Evolutionary conservation across 2,888 invertebrate species (phyloP).

Genomic region (Drosophila niveifrons): DNA sequence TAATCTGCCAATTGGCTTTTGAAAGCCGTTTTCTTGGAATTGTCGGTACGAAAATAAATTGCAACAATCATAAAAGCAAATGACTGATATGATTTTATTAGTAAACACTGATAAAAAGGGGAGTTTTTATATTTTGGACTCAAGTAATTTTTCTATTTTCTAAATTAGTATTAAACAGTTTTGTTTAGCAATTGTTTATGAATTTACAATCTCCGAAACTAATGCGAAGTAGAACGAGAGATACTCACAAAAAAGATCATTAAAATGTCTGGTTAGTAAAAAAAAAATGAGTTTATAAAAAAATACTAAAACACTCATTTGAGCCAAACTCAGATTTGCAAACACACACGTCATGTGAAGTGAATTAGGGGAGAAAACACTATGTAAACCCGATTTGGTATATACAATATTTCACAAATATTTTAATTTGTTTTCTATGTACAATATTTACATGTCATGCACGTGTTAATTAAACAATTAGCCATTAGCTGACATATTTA

Average conservation of each 20-base stretch:
- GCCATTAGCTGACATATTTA: slow-evolving; percentile 42
- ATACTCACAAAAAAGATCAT: slow-evolving; percentile 37
- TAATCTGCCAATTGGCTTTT: slow-evolving; percentile 51
- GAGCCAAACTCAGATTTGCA: slow-evolving; percentile 11
- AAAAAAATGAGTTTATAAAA: slow-evolving; percentile 52
- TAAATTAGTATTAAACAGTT: too few relatives aligned
- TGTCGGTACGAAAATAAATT: slow-evolving; percentile 49
- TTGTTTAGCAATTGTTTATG: not conserved
- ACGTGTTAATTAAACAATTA: slow-evolving; percentile 74
- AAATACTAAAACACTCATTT: slow-evolving; percentile 15
- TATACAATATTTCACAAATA: slow-evolving; percentile 25
- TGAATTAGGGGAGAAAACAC: slow-evolving; percentile 26
- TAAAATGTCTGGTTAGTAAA: slow-evolving; percentile 26
- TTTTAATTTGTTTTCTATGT: slow-evolving; percentile 19
- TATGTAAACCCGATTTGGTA: slow-evolving; percentile 38
- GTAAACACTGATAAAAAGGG: slow-evolving; percentile 42
- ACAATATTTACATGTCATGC: slow-evolving; percentile 35
- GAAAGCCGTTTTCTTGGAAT: slow-evolving; percentile 63
- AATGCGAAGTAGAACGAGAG: slow-evolving; percentile 46
- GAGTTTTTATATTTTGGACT: slow-evolving; percentile 15
- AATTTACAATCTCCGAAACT: slow-evolving; percentile 42
- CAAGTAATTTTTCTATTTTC: too few relatives aligned
- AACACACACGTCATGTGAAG: slow-evolving; percentile 5
- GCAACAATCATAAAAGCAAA: slow-evolving; percentile 41
- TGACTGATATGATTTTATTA: slow-evolving; percentile 40